A percentile compares a stretch with the other conserved stretches of the same genome.
Evolutionary conservation across 2,797 vertebrate genomes (phyloP).

Genomic region (Sebastes iracundus): DNA sequence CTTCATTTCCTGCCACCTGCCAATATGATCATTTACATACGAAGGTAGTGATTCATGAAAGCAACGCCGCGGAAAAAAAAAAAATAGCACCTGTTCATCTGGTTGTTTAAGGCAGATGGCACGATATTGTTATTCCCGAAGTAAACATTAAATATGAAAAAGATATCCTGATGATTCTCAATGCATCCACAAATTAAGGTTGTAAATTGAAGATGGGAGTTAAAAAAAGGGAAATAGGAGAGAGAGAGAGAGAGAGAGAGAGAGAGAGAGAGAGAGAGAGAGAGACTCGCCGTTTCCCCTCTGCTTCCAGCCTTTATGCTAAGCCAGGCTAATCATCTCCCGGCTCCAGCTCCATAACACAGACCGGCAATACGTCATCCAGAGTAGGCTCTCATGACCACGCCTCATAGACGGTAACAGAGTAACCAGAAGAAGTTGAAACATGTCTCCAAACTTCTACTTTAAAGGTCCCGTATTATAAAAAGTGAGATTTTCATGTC

Average conservation of each 20-base stretch:
- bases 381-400: too few species aligned
- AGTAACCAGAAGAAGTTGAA: too few species aligned
- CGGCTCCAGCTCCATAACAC: background rate
- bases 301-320: background rate
- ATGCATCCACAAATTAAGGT: background rate
- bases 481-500: too few species aligned
- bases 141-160: conserved; percentile 26
- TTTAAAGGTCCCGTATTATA: background rate
- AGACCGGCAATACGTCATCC: too few species aligned
- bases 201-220: background rate
- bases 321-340: conserved; percentile 6
- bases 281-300: background rate
- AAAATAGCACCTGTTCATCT: conserved; percentile 54
- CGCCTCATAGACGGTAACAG: too few species aligned
- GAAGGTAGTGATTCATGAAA: conserved; percentile 44
- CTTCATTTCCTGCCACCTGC: conserved; percentile 43
- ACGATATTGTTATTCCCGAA: conserved; percentile 13
- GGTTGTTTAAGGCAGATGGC: conserved; percentile 55
- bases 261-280: too few species aligned
- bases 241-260: too few species aligned
- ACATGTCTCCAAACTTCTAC: background rate
- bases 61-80: conserved; percentile 18
- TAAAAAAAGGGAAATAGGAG: background rate
- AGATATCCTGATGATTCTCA: background rate
- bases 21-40: conserved; percentile 55